Conservation (phyloP, 1,140 invertebrate genomes). For the Scaptomyza pallida region DNA sequence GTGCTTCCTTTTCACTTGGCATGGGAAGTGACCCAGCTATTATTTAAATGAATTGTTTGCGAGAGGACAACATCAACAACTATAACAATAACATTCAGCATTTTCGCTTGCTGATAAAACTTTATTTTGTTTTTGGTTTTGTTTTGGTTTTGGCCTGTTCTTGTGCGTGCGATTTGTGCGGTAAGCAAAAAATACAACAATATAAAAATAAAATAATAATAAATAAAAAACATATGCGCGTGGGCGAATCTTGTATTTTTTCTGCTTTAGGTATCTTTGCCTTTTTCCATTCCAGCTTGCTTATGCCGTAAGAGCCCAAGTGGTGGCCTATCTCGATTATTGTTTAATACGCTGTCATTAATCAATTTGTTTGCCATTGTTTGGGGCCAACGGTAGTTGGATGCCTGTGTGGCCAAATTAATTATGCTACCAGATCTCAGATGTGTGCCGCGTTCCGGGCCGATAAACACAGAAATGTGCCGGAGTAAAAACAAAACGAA, state of each 20-base stretch:
- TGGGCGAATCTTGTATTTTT: conserved; percentile 56
- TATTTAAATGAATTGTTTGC: conserved; percentile 82
- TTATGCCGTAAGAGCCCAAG: conserved; percentile 16
- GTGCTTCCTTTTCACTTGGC: conserved; percentile 60
- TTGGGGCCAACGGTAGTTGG: conserved; percentile 58
- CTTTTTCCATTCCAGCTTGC: background rate
- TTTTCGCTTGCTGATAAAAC: conserved; percentile 48
- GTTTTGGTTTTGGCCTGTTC: background rate
- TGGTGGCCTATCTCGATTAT: conserved; percentile 75
- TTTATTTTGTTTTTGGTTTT: conserved; percentile 27
- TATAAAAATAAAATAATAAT: conserved; percentile 30
- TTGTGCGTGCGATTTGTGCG: conserved; percentile 6
- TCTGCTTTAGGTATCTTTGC: conserved; percentile 19
- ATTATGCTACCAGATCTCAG: conserved; percentile 63
- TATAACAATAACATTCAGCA: conserved; percentile 30
- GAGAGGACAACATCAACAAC: conserved; percentile 37
- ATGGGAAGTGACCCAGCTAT: conserved; percentile 67
- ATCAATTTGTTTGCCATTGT: conserved; percentile 82
- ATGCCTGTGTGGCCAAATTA: conserved; percentile 69
- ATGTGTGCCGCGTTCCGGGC: conserved; percentile 52
- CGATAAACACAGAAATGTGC: conserved; percentile 59
- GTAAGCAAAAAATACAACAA: conserved; percentile 9
- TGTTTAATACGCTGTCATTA: conserved; percentile 81
- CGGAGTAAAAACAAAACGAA: conserved; percentile 22
- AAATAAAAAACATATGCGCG: conserved; percentile 36